Evolutionary conservation across 1,140 invertebrate species (phyloP), one percentile per base, ranked within the genome.

Genomic region (Gryllus bimaculatus): DNA sequence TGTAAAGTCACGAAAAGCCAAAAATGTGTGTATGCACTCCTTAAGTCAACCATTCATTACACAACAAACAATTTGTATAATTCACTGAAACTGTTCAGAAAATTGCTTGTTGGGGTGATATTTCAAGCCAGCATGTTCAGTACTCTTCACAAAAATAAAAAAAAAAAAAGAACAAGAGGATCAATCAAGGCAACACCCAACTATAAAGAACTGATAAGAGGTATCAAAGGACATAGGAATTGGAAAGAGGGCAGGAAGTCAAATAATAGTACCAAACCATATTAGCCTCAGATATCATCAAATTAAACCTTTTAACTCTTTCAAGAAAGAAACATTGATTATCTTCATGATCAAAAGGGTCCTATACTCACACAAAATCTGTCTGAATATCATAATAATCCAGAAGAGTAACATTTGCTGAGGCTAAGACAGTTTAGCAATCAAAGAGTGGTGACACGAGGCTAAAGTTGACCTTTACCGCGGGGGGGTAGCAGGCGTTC

Each of bases 391-490:
- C 10, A 7, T 66, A 18, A 13, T 66, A 13, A 39, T 39, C 26
- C 26, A 39, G 26, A 39, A 39, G 5, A 39, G 54, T 66, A 13
- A 66, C 54, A 18, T 66, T 66, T 13, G 18, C 54, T 66, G 54
- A 66, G 54, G 54, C 54, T 66, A 66, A 66, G 54, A 66, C 10
- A 66, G 54, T 18, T 66, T 66, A 18, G 54, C 54, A 66, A 66
- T 10, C 54, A 66, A 66, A 66, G 76, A 48, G 48, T 77, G 76
- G 76, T 77, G 76, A 77, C 76, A 77, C 76, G 76, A 77, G 76
- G 76, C 76, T 77, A 79, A 78, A 77, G 80, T 81, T 79, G 80
- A 79, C 80, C 76, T 81, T 81, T 81, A 81, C 80, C 80, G 80
- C 80, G 78, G 78, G 73, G 54, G 77, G 78, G 75, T 79, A 77